Evolutionary conservation across 2,888 invertebrate genomes (phyloP).

Genomic region (Polyommatus icarus): DNA sequence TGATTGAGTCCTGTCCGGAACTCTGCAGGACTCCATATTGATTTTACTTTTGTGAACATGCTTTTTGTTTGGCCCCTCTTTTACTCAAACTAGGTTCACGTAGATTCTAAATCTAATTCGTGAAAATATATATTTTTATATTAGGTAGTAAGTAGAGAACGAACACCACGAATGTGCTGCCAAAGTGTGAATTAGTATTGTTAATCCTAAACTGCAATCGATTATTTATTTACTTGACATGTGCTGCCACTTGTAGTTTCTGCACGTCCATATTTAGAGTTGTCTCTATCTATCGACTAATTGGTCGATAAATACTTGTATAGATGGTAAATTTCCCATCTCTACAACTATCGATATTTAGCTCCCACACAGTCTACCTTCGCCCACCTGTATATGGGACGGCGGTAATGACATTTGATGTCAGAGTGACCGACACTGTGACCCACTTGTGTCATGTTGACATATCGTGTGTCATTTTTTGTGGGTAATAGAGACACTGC

Average conservation of each 20-base stretch:
- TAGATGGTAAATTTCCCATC: not conserved
- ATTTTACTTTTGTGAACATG: not conserved
- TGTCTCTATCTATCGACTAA: not conserved
- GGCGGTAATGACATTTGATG: constrained; percentile 25
- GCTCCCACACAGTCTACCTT: constrained; percentile 18
- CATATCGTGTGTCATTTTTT: constrained; percentile 28
- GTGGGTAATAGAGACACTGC: constrained; percentile 10
- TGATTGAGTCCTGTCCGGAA: not conserved
- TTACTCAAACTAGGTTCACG: not conserved
- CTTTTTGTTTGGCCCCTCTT: not conserved
- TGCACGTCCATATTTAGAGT: not conserved
- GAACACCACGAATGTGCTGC: too few species aligned
- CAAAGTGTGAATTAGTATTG: too few species aligned
- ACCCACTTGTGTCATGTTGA: constrained; percentile 28
- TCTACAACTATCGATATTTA: not conserved
- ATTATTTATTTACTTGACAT: too few species aligned
- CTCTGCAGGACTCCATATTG: not conserved
- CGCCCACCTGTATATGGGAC: constrained; percentile 15
- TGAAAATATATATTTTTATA: too few species aligned
- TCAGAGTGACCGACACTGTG: not conserved
- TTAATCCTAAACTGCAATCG: too few species aligned
- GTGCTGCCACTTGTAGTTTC: too few species aligned
- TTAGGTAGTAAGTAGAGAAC: too few species aligned
- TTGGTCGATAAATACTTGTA: too few species aligned
- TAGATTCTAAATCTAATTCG: too few species aligned